These are phyloP conservation scores for Formica exsecta DNA, from an alignment of 1,140 invertebrate genomes.

Conservation along the genomic window DNA sequence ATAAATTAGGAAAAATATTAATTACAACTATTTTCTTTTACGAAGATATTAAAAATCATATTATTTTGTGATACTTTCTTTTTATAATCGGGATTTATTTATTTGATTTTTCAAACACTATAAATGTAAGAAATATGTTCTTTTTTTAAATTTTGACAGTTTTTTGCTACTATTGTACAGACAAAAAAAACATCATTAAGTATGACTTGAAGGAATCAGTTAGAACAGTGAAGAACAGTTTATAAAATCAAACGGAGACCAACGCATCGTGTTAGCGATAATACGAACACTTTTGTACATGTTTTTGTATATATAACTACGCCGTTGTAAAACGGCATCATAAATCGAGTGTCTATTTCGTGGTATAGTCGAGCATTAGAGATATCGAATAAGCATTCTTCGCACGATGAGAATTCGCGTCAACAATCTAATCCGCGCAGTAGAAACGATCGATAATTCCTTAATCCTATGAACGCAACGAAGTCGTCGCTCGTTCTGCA, in stretches of 20 bases:
- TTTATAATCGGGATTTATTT: no score
- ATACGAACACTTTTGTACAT: neutral
- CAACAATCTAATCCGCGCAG: slow-evolving; percentile 16
- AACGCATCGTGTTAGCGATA: neutral
- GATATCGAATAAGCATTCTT: slow-evolving; percentile 13
- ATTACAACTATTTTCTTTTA: no score
- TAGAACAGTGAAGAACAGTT: neutral
- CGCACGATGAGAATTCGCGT: slow-evolving; percentile 8
- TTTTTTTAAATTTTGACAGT: no score
- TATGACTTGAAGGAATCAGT: neutral
- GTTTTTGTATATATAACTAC: neutral
- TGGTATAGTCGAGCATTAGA: neutral
- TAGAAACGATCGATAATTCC: slow-evolving; percentile 31
- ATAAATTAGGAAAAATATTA: no score
- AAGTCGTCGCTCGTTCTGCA: slow-evolving; percentile 19
- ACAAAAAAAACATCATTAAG: neutral
- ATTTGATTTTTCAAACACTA: no score
- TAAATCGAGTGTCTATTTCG: slow-evolving; percentile 25
- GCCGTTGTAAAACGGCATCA: neutral
- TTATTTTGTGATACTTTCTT: no score
- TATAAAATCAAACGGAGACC: neutral
- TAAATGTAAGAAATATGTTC: no score
- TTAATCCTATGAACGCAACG: slow-evolving; percentile 23
- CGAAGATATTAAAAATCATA: no score
- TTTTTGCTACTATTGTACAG: no score